Percentiles rank a stretch among this genome's conserved stretches.
These are phyloP conservation scores for Sphyrna mokarran DNA, from an alignment of 2,113 vertebrate genomes.

Conservation along the genomic window DNA sequence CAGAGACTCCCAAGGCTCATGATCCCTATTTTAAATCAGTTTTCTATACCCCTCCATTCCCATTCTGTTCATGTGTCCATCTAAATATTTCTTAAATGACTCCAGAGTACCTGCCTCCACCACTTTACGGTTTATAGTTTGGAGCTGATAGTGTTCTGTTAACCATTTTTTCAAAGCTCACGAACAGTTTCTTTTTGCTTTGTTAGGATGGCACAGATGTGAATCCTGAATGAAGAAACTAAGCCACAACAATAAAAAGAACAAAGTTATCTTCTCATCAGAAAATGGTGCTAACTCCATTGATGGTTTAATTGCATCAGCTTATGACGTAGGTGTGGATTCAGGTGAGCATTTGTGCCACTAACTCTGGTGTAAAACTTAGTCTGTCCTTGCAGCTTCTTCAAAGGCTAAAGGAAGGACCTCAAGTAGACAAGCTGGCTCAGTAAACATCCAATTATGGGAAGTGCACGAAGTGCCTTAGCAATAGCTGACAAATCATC, in stretches of 20 bases:
- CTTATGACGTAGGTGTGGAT: neutral
- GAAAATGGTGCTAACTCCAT: neutral
- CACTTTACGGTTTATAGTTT: neutral
- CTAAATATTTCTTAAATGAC: too few relatives aligned
- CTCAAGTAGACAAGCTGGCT: neutral
- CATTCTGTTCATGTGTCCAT: too few relatives aligned
- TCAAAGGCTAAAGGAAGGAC: neutral
- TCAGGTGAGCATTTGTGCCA: neutral
- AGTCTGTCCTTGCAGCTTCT: neutral
- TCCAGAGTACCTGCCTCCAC: too few relatives aligned
- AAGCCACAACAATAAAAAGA: neutral
- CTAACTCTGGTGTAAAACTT: neutral
- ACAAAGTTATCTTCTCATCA: neutral
- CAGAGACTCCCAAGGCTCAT: too few relatives aligned
- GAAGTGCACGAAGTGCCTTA: neutral
- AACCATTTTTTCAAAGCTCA: neutral
- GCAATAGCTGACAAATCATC: neutral
- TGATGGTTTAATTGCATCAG: neutral
- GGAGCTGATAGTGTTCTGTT: neutral
- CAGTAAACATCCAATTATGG: neutral
- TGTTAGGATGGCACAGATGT: neutral
- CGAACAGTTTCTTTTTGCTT: neutral
- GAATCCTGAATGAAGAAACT: neutral
- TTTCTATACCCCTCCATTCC: too few relatives aligned
- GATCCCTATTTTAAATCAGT: too few relatives aligned